Percentiles rank a stretch among this genome's conserved stretches.
Conservation (phyloP, 2,888 invertebrate genomes). For the Unio delphinus region DNA sequence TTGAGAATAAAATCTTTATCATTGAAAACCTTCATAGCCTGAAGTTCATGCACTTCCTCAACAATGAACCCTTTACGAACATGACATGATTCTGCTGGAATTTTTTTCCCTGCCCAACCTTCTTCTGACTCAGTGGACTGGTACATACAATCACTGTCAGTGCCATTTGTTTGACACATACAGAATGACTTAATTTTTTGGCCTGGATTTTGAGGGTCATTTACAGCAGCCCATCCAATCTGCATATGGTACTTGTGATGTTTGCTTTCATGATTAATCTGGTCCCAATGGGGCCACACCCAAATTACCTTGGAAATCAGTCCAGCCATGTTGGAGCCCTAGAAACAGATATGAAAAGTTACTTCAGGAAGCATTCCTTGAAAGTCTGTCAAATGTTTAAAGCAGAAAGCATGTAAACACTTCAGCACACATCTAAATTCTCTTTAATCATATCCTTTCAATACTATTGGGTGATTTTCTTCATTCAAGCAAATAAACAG, state of each 20-base stretch:
- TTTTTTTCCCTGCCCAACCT: constrained; percentile 18
- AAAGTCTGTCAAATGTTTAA: too few species aligned
- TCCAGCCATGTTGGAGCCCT: constrained; percentile 54
- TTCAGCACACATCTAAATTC: too few species aligned
- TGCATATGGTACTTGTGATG: constrained; percentile 25
- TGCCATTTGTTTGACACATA: constrained; percentile 29
- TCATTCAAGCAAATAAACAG: too few species aligned
- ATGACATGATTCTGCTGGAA: constrained; percentile 30
- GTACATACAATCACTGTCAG: constrained; percentile 11
- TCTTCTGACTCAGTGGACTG: constrained; percentile 1
- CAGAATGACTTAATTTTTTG: constrained; percentile 30
- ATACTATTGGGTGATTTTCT: too few species aligned
- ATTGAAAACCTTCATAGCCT: constrained; percentile 31
- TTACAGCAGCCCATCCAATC: constrained; percentile 30
- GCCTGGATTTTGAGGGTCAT: neutral
- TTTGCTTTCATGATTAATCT: constrained; percentile 29
- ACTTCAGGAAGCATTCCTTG: neutral
- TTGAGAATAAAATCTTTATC: constrained; percentile 20
- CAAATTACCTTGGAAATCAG: constrained; percentile 55
- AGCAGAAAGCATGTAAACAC: too few species aligned
- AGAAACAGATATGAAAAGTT: constrained; percentile 12
- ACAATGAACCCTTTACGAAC: constrained; percentile 30
- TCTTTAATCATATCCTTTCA: too few species aligned
- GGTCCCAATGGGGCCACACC: constrained; percentile 62
- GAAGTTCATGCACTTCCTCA: constrained; percentile 43